Base-by-base conservation (phyloP, 2,113 vertebrate species). In the Hippopotamus amphibius region DNA sequence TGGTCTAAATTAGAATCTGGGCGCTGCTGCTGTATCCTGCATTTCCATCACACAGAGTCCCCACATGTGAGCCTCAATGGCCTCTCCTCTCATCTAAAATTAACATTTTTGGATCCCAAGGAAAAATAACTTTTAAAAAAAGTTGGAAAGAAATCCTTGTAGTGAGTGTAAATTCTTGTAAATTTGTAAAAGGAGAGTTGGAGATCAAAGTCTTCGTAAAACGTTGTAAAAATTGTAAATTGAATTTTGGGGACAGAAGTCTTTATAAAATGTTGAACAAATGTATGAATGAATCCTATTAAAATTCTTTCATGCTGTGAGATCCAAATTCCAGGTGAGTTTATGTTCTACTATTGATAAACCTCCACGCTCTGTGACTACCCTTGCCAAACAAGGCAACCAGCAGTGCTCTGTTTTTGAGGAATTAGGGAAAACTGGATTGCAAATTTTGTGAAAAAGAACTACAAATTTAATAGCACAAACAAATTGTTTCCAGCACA, bases 161-260 rank as follows among this genome's bases (percentile, higher is more conserved):
- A 77, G 88, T 41, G 89, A 88, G 55, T 61, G 68, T 79, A 93
- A 59, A 89, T 93, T 97, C 90, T 97, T 95, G 79, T 81, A 96
- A 95, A 97, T 95, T 95, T 93, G 85, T 95, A 94, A 85, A 93
- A 88, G 68, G 96, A 71, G 68, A 96, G 88, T 89, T 84, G 81
- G 69, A 96, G 97, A 97, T 96, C 96, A 97, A 97, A 97, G 95
- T 90, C 93, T 95, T 76, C 71, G 89, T 83, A 83, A 96, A 96
- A 94, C 69, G 93, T 93, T 97, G 87, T 96, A 96, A 97, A 95
- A 97, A 82, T 96, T 91, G 71, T 95, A 95, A 96, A 97, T 97
- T 97, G 95, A 96, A 95, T 96, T 97, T 96, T 82, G 57, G 86
- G 90, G 93, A 80, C 85, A 79, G 74, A 92, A 84, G 79, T 91